phyloP scores from a whole-genome alignment of 2,797 vertebrate species.

The Clamator glandarius region DNA sequence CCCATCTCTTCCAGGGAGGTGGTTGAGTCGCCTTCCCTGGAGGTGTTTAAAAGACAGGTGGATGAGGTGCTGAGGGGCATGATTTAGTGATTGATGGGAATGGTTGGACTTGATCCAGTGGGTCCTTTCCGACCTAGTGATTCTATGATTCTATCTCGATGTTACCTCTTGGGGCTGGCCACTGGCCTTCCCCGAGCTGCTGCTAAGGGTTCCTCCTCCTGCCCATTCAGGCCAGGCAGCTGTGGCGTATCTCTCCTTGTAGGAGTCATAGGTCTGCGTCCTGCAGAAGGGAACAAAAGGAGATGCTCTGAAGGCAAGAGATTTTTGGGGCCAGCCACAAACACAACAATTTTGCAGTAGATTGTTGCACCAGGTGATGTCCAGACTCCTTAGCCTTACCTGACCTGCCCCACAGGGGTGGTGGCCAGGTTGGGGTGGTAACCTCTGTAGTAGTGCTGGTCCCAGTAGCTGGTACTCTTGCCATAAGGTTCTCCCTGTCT shows the following conservation, averaged over 20 bases:
- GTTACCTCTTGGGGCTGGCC: slow-evolving; percentile 63
- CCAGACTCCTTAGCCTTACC: slow-evolving; percentile 41
- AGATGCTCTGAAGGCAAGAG: neutral
- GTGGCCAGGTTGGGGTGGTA: slow-evolving; percentile 40
- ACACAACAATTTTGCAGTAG: fast-evolving
- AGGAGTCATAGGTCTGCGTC: neutral
- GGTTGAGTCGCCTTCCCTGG: too few relatives aligned
- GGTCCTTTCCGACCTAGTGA: too few relatives aligned
- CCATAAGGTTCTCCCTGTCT: slow-evolving; percentile 39
- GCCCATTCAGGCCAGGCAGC: neutral
- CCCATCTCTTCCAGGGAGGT: too few relatives aligned
- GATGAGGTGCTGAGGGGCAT: too few relatives aligned
- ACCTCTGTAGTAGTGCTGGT: slow-evolving; percentile 58
- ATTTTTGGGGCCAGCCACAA: neutral
- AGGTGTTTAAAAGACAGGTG: too few relatives aligned
- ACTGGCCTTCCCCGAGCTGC: neutral
- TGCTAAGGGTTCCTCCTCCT: neutral
- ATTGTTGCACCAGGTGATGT: neutral
- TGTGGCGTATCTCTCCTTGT: neutral
- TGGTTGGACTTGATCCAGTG: too few relatives aligned
- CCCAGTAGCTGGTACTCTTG: slow-evolving; percentile 17
- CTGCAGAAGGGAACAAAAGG: slow-evolving; percentile 49
- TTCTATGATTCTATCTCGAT: too few relatives aligned
- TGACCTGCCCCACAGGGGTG: neutral
- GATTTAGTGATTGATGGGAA: too few relatives aligned